phyloP scores from a whole-genome alignment of 2,113 vertebrate genomes.

The Cervus canadensis region DNA sequence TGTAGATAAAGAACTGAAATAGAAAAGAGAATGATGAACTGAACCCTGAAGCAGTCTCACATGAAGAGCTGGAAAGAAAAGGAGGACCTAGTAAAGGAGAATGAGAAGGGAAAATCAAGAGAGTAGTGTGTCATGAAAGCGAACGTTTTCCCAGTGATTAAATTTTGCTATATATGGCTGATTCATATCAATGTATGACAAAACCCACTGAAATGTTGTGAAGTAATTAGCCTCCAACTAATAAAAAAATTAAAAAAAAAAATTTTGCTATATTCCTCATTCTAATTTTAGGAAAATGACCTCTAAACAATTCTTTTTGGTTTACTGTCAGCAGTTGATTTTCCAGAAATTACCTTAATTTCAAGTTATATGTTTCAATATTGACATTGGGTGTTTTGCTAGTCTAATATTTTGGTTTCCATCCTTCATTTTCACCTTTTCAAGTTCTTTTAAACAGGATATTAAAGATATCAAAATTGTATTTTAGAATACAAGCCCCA shows the following conservation, averaged over 20 bases:
- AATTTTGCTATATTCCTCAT: not conserved
- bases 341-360: constrained; percentile 1
- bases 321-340: not conserved
- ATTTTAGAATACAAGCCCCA: not conserved
- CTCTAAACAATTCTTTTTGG: not conserved
- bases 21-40: not conserved
- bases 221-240: no score
- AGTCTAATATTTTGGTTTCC: not conserved
- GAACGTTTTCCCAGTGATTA: not conserved
- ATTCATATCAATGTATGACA: no score
- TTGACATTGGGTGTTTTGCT: not conserved
- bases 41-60: not conserved
- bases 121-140: not conserved
- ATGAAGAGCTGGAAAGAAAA: not conserved
- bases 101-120: not conserved
- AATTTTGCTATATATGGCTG: not conserved
- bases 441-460: not conserved
- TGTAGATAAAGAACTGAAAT: not conserved
- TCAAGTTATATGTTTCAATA: not conserved
- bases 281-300: constrained; percentile 14
- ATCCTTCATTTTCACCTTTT: not conserved
- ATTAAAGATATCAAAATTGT: not conserved
- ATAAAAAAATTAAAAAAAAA: not conserved
- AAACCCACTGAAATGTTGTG: no score
- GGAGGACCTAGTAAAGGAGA: not conserved